Conservation (phyloP, 1,140 invertebrate species). For the Drosophila bocqueti region DNA sequence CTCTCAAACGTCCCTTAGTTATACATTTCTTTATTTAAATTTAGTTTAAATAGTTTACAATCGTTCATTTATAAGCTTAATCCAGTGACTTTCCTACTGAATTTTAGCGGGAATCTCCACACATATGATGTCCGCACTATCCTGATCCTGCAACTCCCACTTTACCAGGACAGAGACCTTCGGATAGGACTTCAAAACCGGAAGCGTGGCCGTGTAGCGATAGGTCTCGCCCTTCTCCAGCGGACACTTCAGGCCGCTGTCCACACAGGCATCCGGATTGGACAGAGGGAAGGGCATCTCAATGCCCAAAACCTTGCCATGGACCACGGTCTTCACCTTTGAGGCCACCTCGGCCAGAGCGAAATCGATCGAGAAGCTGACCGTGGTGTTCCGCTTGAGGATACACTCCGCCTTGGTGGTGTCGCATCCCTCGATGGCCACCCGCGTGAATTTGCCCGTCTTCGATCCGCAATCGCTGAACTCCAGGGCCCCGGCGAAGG, state of each 20-base stretch:
- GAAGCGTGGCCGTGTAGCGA: slow-evolving; percentile 87
- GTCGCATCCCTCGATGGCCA: slow-evolving; percentile 87
- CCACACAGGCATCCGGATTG: slow-evolving; percentile 89
- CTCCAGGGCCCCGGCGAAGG: slow-evolving; percentile 42
- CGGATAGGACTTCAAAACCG: slow-evolving; percentile 88
- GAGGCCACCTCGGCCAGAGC: slow-evolving; percentile 76
- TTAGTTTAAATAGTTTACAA: slow-evolving; percentile 31
- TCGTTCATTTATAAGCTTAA: not conserved
- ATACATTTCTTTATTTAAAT: slow-evolving; percentile 32
- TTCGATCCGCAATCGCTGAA: slow-evolving; percentile 86
- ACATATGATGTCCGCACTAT: slow-evolving; percentile 88
- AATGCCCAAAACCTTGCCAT: slow-evolving; percentile 89
- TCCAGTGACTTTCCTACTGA: slow-evolving; percentile 64
- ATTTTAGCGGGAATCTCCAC: slow-evolving; percentile 89
- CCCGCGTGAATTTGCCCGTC: slow-evolving; percentile 86
- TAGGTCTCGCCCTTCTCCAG: slow-evolving; percentile 86
- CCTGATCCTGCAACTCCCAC: slow-evolving; percentile 89
- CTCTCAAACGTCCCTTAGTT: not conserved
- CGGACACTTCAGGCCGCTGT: slow-evolving; percentile 89
- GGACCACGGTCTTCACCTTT: slow-evolving; percentile 87
- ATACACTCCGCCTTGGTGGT: slow-evolving; percentile 86
- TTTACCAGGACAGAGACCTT: slow-evolving; percentile 89
- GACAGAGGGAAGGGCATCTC: slow-evolving; percentile 90
- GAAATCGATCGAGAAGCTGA: slow-evolving; percentile 87
- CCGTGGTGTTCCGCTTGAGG: slow-evolving; percentile 87